Percentiles rank a stretch among this genome's conserved stretches.
phyloP scores from a whole-genome alignment of 2,113 vertebrate species.

The Rhinoderma darwinii region DNA sequence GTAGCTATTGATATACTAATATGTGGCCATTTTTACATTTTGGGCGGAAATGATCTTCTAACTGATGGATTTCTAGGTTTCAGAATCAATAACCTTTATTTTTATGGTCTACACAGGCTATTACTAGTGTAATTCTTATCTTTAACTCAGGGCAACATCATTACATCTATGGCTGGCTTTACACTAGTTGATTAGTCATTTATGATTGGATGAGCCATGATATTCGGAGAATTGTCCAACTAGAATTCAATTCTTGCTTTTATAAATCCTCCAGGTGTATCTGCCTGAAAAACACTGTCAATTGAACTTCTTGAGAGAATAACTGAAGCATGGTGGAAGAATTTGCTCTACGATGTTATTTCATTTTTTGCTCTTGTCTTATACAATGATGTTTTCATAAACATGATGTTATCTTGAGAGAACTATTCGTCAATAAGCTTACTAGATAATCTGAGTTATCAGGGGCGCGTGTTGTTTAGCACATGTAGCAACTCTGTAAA shows the following conservation, averaged over 20 bases:
- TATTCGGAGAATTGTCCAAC: background rate
- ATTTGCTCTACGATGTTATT: slow-evolving; percentile 17
- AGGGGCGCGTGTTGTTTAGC: background rate
- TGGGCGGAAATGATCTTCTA: background rate
- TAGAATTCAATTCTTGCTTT: background rate
- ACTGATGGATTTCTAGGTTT: background rate
- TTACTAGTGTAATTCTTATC: background rate
- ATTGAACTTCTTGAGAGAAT: background rate
- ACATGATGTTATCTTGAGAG: slow-evolving; percentile 13
- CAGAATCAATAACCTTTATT: background rate
- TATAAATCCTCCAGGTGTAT: background rate
- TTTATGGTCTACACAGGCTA: background rate
- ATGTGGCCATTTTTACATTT: background rate
- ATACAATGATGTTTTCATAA: background rate
- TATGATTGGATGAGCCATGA: background rate
- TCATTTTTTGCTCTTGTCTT: background rate
- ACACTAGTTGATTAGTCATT: background rate
- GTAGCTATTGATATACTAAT: background rate
- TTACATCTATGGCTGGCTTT: background rate
- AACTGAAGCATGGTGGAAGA: slow-evolving; percentile 60
- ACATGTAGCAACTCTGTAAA: background rate
- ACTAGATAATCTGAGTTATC: slow-evolving; percentile 18
- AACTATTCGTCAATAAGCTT: background rate
- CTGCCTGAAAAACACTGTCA: background rate
- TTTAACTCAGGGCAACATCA: background rate